Percentiles rank a stretch among this genome's conserved stretches.
Evolutionary conservation across 2,113 vertebrate genomes (phyloP).

Genomic region (Silurus asotus): DNA sequence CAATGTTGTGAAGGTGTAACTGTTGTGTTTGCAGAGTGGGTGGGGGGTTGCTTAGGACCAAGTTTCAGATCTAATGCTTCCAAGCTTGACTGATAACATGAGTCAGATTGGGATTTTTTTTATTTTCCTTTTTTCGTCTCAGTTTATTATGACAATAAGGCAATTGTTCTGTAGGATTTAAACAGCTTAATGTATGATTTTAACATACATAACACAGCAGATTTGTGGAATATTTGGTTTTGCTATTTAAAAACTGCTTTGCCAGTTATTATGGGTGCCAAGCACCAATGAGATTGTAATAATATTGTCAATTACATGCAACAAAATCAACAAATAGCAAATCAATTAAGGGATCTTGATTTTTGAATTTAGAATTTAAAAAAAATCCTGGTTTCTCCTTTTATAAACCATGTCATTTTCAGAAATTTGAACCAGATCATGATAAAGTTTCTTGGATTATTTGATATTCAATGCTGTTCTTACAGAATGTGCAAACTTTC

Average conservation of each 20-base stretch:
- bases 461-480: not conserved
- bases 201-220: not conserved
- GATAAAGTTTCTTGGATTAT: not conserved
- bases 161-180: no score
- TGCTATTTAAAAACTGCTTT: not conserved
- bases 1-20: conserved; percentile 28
- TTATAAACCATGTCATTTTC: not conserved
- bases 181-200: not conserved
- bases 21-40: conserved; percentile 22
- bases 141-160: not conserved
- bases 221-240: not conserved
- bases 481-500: not conserved
- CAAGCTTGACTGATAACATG: conserved; percentile 15
- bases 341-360: no score
- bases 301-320: no score
- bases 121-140: not conserved
- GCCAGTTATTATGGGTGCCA: not conserved
- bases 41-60: conserved; percentile 16
- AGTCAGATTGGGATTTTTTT: conserved; percentile 26
- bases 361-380: no score
- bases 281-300: no score
- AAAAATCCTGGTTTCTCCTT: no score
- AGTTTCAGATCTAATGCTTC: conserved; percentile 16
- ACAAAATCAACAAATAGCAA: no score
- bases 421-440: not conserved